phyloP scores from a whole-genome alignment of 2,888 invertebrate genomes.

The Cheilosia vulpina region DNA sequence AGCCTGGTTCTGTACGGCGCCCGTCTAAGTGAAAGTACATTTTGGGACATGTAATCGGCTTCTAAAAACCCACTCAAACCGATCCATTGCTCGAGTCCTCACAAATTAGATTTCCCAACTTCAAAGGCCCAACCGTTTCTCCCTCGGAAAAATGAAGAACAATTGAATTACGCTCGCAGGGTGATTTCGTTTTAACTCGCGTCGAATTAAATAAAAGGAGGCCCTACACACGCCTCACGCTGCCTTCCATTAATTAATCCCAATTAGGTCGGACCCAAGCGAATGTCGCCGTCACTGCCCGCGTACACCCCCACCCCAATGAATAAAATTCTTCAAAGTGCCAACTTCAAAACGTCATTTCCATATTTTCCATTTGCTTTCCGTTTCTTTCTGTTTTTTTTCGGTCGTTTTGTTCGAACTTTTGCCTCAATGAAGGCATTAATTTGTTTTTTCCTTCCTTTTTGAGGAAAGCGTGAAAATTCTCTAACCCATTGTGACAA shows the following conservation, averaged over 20 bases:
- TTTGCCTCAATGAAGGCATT: constrained; percentile 57
- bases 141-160: constrained; percentile 8
- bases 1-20: too few relatives aligned
- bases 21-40: too few relatives aligned
- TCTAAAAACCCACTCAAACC: too few relatives aligned
- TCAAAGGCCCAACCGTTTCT: too few relatives aligned
- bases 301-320: too few relatives aligned
- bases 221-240: not conserved
- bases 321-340: constrained; percentile 56
- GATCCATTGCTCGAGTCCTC: too few relatives aligned
- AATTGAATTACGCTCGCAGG: constrained; percentile 1
- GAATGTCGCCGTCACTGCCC: constrained; percentile 37
- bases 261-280: constrained; percentile 32
- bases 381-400: not conserved
- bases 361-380: constrained; percentile 19
- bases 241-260: constrained; percentile 61
- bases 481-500: constrained; percentile 75
- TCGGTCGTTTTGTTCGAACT: constrained; percentile 18
- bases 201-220: too few relatives aligned
- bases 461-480: constrained; percentile 74
- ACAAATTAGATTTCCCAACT: too few relatives aligned
- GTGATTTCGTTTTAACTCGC: too few relatives aligned
- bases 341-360: constrained; percentile 69
- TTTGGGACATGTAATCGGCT: too few relatives aligned
- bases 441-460: constrained; percentile 74